Conservation (phyloP, 2,888 invertebrate species). For the Drosophila borborema region DNA sequence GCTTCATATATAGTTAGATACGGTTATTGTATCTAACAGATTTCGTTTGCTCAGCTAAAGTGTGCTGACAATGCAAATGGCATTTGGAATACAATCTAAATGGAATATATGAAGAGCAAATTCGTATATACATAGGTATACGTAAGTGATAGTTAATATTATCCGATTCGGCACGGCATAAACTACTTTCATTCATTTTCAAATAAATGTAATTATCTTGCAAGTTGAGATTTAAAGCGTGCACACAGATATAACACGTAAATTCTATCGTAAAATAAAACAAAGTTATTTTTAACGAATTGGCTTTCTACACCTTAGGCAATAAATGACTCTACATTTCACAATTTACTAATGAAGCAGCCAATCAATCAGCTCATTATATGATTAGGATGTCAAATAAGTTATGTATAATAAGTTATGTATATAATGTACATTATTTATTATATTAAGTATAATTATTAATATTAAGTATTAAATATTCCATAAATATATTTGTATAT, state of each 20-base stretch:
- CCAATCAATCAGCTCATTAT: too few relatives aligned
- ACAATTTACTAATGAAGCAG: too few relatives aligned
- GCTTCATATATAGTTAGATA: constrained; percentile 27
- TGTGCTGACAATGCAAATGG: constrained; percentile 49
- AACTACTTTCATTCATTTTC: neutral
- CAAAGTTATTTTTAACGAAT: too few relatives aligned
- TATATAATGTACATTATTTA: too few relatives aligned
- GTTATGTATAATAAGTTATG: too few relatives aligned
- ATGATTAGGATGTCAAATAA: too few relatives aligned
- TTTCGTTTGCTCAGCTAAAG: constrained; percentile 32
- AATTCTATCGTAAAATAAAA: too few relatives aligned
- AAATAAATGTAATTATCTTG: neutral
- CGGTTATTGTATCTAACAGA: constrained; percentile 47
- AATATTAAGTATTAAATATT: neutral
- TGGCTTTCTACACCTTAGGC: too few relatives aligned
- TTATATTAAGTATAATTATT: neutral
- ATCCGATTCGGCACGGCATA: neutral
- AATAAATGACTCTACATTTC: too few relatives aligned
- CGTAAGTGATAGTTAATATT: constrained; percentile 2
- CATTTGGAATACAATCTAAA: constrained; percentile 18
- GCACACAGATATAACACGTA: too few relatives aligned
- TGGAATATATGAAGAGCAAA: constrained; percentile 11
- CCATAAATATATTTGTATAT: neutral
- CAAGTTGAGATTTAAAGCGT: neutral
- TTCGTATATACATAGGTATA: neutral